These are phyloP conservation scores for Trichogramma dendrolimi DNA, from an alignment of 2,888 invertebrate genomes.

Conservation along the genomic window DNA sequence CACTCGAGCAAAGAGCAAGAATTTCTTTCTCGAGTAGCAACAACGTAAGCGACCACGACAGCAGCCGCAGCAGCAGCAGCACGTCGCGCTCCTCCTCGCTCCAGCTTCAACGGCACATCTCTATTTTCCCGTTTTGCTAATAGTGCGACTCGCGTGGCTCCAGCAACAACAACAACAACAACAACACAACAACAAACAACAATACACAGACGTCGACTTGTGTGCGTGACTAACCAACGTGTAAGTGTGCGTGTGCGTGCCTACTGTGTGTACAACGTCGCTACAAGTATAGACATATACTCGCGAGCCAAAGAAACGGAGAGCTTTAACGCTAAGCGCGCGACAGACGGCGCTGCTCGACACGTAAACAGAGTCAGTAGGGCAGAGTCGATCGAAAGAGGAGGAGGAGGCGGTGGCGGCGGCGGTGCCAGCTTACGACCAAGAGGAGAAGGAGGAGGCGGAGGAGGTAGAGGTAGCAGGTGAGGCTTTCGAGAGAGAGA, in stretches of 20 bases:
- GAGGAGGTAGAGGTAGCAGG: background rate
- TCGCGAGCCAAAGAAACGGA: conserved; percentile 17
- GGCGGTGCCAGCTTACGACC: background rate
- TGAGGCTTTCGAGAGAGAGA: background rate
- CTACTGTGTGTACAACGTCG: conserved; percentile 15
- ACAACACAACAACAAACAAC: background rate
- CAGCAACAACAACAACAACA: conserved; percentile 12
- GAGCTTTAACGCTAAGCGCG: conserved; percentile 1
- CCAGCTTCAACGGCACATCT: background rate
- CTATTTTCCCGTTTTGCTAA: too few relatives aligned
- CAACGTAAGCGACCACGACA: too few relatives aligned
- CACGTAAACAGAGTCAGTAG: too few relatives aligned
- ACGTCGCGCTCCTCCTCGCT: background rate
- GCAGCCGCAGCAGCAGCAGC: background rate
- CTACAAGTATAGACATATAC: conserved; percentile 16
- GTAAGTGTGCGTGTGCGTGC: conserved; percentile 25
- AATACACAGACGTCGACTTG: conserved; percentile 30
- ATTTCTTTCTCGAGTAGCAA: too few relatives aligned
- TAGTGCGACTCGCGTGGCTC: conserved; percentile 9
- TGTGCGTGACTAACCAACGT: conserved; percentile 18
- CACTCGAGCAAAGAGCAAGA: too few relatives aligned
- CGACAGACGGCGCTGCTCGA: background rate
- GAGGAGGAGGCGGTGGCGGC: background rate
- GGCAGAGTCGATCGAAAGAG: background rate
- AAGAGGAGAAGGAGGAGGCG: background rate